Evolutionary conservation across 2,113 vertebrate genomes (phyloP).

Genomic region (Pandion haliaetus): DNA sequence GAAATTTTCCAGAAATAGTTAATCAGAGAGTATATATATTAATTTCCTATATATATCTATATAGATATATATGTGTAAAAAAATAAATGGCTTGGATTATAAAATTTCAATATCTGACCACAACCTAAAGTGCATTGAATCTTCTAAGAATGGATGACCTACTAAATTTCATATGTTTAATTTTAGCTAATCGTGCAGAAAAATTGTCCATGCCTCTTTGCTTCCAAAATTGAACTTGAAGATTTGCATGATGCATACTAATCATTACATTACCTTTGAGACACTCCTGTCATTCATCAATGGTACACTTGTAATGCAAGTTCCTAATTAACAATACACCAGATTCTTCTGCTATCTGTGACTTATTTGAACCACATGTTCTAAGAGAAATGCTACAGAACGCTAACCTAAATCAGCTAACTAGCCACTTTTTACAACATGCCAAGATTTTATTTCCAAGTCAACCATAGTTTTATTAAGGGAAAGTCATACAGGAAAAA

Average conservation of each 20-base stretch:
- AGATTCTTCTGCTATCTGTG: not conserved
- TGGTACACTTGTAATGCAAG: constrained; percentile 15
- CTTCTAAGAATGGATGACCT: not conserved
- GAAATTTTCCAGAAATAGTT: not conserved
- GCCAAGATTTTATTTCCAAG: not conserved
- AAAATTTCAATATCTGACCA: not conserved
- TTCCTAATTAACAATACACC: not conserved
- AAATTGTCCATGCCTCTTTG: not conserved
- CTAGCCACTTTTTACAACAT: not conserved
- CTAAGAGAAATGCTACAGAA: not conserved
- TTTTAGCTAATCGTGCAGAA: not conserved
- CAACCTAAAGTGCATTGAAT: not conserved
- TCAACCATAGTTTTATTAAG: not conserved
- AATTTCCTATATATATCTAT: not conserved
- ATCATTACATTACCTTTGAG: constrained; percentile 3
- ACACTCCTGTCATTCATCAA: not conserved
- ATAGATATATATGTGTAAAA: not conserved
- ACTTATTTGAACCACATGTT: not conserved
- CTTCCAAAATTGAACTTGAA: constrained; percentile 8
- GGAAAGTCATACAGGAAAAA: not conserved
- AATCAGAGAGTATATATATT: not conserved
- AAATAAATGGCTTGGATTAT: not conserved
- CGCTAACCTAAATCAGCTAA: not conserved
- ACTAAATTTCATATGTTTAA: not conserved
- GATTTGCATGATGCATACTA: not conserved